Evolutionary conservation across 2,113 vertebrate genomes (phyloP), one percentile per base, ranked within the genome.

Genomic region (Hipposideros armiger): DNA sequence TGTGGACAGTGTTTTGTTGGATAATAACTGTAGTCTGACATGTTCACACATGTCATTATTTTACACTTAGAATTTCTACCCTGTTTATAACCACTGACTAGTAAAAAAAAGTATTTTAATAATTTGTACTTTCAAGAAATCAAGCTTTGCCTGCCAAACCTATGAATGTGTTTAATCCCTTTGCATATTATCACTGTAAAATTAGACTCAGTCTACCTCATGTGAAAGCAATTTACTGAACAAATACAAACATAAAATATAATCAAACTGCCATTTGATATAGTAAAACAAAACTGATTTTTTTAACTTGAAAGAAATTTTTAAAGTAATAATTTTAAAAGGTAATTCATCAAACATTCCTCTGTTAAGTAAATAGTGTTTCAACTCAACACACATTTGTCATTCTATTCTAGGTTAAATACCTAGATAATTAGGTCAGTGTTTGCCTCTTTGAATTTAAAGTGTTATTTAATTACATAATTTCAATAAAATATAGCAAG

Each of bases 31-130:
- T 16, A 86, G 36, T 36, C 36, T 36, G 36, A 91, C 2, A 78
- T 72, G 76, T 15, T 87, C 56, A 50, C 6, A 73, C 11, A 26
- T 52, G 4, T 82, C 52, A 87, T 69, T 70, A 64, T 50, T 89
- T 52, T 60, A 76, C 4, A 84, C 3, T 69, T 32, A 32, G 1
- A 62, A 64, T 67, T 93, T 86, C 16, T 96, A 40, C 26, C 13
- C 5, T 83, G 4, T 3, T 58, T 66, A 87, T 52, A 90, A 78
- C 2, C 64, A 77, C 5, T 80, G 11, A 56, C 74, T 66, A 69
- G 72, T 64, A 64, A 67, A 96, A 91, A 82, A 86, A 82, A 91
- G 10, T 58, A 20, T 83, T 89, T 83, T 73, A 83, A 26, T 84
- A 76, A 90, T 88, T 22, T 69, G 2, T 30, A 69, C 1, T 45